Base-by-base conservation (phyloP, 2,888 invertebrate genomes). In the Sarcophaga variegata region DNA sequence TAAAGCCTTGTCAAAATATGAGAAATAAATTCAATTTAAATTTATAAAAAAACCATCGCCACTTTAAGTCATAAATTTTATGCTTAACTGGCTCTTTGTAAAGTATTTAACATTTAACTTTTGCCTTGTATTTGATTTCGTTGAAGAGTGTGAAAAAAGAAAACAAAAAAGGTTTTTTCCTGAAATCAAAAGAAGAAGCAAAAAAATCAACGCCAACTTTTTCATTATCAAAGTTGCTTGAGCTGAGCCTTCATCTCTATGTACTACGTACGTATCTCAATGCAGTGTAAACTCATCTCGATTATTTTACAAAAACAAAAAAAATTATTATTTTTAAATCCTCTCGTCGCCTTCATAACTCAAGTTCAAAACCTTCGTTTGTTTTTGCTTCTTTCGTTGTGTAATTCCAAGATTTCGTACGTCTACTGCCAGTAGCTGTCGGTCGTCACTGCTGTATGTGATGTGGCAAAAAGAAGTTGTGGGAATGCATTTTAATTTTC, bases 351-450 rank as follows among this genome's bases (percentile, higher is more conserved):
- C 54, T 54, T 17, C 70, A 54, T 67, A 87, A 76, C 84, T 87
- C 87, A 87, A 87, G 84, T 84, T 87, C 87, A 87, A 62, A 76
- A 75, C 76, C 79, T 83, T 77, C 54, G 6, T n/a, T 71, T 60
- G 66, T 47, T 54, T 3, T 60, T 74, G 60, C 49, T 64, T 54
- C 1, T 63, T 37, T 5, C 60, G 1, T 47, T 54, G 54, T 67
- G 11, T 54, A 62, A 27, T 81, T 69, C 22, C 54, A 71, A 76
- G 71, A 83, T 66, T 77, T 83, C 63, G 12, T 72, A 63, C 22
- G 66, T 66, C 66, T 72, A 27, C 71, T 77, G 49, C 83, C 10
- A 27, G 47, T 27, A 59, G 37, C 62, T 5, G 70, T n/a, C 54
- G 11, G 25, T 37, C 12, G 22, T 64, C 49, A 47, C 6, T 11